Percentiles rank a stretch among this genome's conserved stretches.
phyloP scores from a whole-genome alignment of 2,797 vertebrate species.

The Neostethus bicornis region DNA sequence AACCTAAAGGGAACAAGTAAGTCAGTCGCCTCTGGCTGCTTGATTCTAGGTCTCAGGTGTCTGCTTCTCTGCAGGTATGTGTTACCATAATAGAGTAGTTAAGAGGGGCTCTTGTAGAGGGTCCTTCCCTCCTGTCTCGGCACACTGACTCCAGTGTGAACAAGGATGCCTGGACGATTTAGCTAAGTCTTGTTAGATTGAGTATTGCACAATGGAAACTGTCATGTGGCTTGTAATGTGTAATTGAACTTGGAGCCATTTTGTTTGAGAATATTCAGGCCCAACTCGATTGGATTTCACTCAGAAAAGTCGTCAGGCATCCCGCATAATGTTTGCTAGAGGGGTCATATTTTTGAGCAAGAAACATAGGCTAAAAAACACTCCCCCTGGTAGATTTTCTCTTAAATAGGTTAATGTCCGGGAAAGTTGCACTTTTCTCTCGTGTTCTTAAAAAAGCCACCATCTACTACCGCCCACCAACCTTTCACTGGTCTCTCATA shows the following conservation, averaged over 20 bases:
- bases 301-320: conserved; percentile 59
- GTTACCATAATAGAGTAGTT: conserved; percentile 79
- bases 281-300: conserved; percentile 73
- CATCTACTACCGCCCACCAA: conserved; percentile 58
- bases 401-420: conserved; percentile 72
- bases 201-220: conserved; percentile 81
- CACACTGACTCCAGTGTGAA: conserved; percentile 81
- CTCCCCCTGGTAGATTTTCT: conserved; percentile 65
- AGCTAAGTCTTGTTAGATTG: conserved; percentile 69
- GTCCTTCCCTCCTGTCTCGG: conserved; percentile 77
- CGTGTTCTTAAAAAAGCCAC: conserved; percentile 72
- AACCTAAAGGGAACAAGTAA: conserved; percentile 49
- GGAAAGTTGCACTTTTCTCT: conserved; percentile 72
- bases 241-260: conserved; percentile 78
- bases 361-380: conserved; percentile 37
- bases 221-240: conserved; percentile 77
- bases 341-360: conserved; percentile 52
- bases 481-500: conserved; percentile 56
- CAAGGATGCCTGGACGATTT: conserved; percentile 71
- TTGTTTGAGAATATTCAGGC: conserved; percentile 74
- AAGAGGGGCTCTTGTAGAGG: conserved; percentile 78
- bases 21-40: conserved; percentile 64
- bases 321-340: conserved; percentile 52
- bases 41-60: conserved; percentile 72
- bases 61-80: conserved; percentile 76